Evolutionary conservation across 2,113 vertebrate species (phyloP), one percentile per base, ranked within the genome.

Genomic region (Athene noctua): DNA sequence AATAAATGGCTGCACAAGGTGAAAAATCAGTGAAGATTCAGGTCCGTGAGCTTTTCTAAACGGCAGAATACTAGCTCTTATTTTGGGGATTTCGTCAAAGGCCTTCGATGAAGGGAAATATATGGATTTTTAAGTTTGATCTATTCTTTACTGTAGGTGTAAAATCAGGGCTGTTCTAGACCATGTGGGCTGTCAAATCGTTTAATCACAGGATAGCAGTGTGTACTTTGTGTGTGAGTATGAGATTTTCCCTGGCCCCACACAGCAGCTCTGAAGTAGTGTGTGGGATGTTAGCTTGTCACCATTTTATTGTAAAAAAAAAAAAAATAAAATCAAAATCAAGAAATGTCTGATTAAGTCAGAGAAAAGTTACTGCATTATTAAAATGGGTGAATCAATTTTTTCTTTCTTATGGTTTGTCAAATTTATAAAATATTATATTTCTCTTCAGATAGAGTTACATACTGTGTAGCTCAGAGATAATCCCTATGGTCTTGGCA

Each of bases 401-500:
- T 96, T 96, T 97, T 94, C 70, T 96, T 98, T 98, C 97, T 95
- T 98, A 97, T 78, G 96, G 94, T 98, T 98, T 98, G 98, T 98
- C 98, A 98, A 97, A 98, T 97, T 97, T 97, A 74, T 98, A 98
- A 98, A 98, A 98, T 98, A 98, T 98, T 97, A 97, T 98, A 98
- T 98, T 98, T 98, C 97, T 97, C 85, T 94, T 97, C 97, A 97
- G 97, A 97, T 97, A 95, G 97, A 98, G 97, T 98, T 98, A 78
- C 98, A 98, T 91, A 98, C 98, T 98, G 97, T 97, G 98, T 98
- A 98, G 98, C 98, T 98, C 98, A 98, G 97, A 98, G 98, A 98
- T 98, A 98, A 98, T 98, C 98, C 98, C 98, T 86, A 98, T 98
- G 98, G 98, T 98, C 98, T 97, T 98, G 97, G 98, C 98, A 98